phyloP scores from a whole-genome alignment of 2,888 invertebrate genomes.

The Pachliopta kotzebuea region DNA sequence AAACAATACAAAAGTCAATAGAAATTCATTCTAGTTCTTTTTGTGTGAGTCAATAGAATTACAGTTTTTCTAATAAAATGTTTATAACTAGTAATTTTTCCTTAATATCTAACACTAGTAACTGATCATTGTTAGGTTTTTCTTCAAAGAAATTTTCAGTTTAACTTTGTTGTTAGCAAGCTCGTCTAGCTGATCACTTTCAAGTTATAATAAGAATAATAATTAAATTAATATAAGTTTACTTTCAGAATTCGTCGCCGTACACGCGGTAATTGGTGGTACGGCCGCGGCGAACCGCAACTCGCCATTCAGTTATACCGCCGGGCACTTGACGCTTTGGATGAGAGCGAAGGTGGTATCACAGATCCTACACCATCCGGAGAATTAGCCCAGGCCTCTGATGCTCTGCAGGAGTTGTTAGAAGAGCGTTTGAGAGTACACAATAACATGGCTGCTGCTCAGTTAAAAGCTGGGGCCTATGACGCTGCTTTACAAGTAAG shows the following conservation, averaged over 20 bases:
- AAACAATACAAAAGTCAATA: no score
- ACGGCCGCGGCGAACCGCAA: conserved; percentile 88
- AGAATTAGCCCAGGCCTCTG: conserved; percentile 55
- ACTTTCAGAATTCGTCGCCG: conserved; percentile 74
- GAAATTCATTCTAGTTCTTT: no score
- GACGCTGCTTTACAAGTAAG: conserved; percentile 88
- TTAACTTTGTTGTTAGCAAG: no score
- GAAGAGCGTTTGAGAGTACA: conserved; percentile 91
- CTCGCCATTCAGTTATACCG: conserved; percentile 93
- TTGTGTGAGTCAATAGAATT: no score
- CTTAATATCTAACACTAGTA: no score
- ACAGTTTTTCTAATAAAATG: no score
- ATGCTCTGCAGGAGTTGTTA: conserved; percentile 74
- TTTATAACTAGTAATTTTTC: no score
- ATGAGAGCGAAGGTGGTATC: conserved; percentile 85
- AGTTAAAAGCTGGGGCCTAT: conserved; percentile 92
- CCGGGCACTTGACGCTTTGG: conserved; percentile 90
- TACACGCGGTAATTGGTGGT: conserved; percentile 95
- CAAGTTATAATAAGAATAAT: no score
- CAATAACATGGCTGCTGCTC: conserved; percentile 96
- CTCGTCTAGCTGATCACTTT: no score
- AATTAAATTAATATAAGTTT: not conserved
- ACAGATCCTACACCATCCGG: conserved; percentile 76
- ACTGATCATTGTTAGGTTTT: no score
- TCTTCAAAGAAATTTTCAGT: no score